These are phyloP conservation scores for Maniola jurtina DNA, from an alignment of 1,140 invertebrate species.

Conservation along the genomic window DNA sequence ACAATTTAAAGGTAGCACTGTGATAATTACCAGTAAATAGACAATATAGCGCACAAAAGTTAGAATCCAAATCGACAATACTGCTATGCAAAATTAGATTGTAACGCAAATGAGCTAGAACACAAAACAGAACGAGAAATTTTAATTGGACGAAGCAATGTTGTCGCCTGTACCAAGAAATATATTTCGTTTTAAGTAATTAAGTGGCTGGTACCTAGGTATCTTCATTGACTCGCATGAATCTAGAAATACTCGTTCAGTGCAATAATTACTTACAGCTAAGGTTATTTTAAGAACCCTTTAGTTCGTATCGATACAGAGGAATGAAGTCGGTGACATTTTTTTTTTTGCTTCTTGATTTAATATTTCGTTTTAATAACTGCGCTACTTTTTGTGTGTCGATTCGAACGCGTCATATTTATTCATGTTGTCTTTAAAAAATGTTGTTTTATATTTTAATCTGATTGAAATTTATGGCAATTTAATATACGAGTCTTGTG, in stretches of 20 bases:
- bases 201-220: slow-evolving; percentile 44
- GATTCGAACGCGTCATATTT: neutral
- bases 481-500: neutral
- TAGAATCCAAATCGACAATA: slow-evolving; percentile 9
- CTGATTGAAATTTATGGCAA: slow-evolving; percentile 3
- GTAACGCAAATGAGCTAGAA: slow-evolving; percentile 11
- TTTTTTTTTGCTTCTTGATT: slow-evolving; percentile 12
- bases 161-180: slow-evolving; percentile 28
- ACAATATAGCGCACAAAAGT: slow-evolving; percentile 16
- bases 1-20: slow-evolving; percentile 41
- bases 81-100: slow-evolving; percentile 5
- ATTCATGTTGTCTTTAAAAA: slow-evolving; percentile 1
- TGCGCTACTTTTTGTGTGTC: neutral
- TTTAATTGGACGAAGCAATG: slow-evolving; percentile 6
- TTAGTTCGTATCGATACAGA: slow-evolving; percentile 29
- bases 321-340: slow-evolving; percentile 8
- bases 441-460: neutral
- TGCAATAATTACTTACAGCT: slow-evolving; percentile 52
- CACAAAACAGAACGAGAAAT: slow-evolving; percentile 4
- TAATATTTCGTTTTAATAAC: neutral
- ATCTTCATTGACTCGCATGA: slow-evolving; percentile 49
- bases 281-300: slow-evolving; percentile 42
- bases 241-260: slow-evolving; percentile 47
- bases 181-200: slow-evolving; percentile 49
- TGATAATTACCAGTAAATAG: slow-evolving; percentile 47